These are phyloP conservation scores for Amorpha juglandis DNA, from an alignment of 2,888 invertebrate genomes.

Conservation along the genomic window DNA sequence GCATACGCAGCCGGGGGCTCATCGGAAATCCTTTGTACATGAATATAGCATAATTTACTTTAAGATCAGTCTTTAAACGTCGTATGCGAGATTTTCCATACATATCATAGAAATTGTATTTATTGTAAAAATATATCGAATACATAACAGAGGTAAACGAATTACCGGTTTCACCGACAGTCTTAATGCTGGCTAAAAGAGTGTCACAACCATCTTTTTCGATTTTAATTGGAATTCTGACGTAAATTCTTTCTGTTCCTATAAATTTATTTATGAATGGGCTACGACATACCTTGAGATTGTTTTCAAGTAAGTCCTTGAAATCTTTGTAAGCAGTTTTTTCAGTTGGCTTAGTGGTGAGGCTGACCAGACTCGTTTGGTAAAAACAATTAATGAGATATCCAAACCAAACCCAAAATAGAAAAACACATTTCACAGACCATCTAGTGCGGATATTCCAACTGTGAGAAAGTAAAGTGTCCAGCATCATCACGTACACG, in stretches of 20 bases:
- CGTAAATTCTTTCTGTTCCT: slow-evolving; percentile 26
- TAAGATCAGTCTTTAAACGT: slow-evolving; percentile 44
- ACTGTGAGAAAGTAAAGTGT: slow-evolving; percentile 49
- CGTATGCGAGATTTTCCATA: slow-evolving; percentile 44
- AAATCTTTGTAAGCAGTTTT: slow-evolving; percentile 39
- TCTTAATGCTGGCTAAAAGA: slow-evolving; percentile 46
- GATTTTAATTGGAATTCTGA: slow-evolving; percentile 1
- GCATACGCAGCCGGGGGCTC: slow-evolving; percentile 39
- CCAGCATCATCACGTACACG: slow-evolving; percentile 26
- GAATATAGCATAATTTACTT: slow-evolving; percentile 57
- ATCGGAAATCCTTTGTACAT: slow-evolving; percentile 66
- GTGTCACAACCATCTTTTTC: slow-evolving; percentile 34
- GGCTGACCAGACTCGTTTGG: slow-evolving; percentile 45
- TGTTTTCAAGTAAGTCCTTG: slow-evolving; percentile 38
- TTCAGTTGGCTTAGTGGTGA: slow-evolving; percentile 40
- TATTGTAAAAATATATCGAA: slow-evolving; percentile 48
- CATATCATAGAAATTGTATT: slow-evolving; percentile 46
- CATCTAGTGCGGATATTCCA: slow-evolving; percentile 30
- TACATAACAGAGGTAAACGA: slow-evolving; percentile 49
- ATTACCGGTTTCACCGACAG: slow-evolving; percentile 46
- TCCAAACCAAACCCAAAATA: slow-evolving; percentile 59
- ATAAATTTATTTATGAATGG: slow-evolving; percentile 38
- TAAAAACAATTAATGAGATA: slow-evolving; percentile 46
- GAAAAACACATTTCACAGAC: slow-evolving; percentile 38
- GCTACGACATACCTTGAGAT: slow-evolving; percentile 58